phyloP scores from a whole-genome alignment of 2,113 vertebrate genomes.

The Cyphomyrus plagiostoma region DNA sequence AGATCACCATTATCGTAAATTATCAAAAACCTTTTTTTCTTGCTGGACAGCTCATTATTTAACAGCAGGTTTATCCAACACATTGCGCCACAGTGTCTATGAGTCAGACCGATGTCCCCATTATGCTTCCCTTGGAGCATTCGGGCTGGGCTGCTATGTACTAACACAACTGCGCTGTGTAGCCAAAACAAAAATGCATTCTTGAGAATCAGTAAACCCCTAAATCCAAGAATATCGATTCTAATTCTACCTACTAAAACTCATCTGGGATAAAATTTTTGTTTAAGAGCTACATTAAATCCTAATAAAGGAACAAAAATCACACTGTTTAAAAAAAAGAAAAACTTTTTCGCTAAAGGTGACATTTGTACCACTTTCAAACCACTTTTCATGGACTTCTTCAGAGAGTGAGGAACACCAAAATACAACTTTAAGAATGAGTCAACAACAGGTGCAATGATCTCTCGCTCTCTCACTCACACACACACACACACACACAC shows the following conservation, averaged over 20 bases:
- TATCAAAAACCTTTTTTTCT: neutral
- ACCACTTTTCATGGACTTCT: neutral
- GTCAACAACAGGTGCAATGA: constrained; percentile 13
- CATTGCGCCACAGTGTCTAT: neutral
- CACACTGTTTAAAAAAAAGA: neutral
- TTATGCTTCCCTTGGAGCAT: neutral
- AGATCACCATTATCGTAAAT: neutral
- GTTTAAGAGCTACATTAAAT: neutral
- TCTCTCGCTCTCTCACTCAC: too few relatives aligned
- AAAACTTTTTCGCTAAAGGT: neutral
- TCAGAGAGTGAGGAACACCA: neutral
- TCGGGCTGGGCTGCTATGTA: neutral
- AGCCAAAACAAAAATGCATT: neutral
- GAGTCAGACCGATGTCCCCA: neutral
- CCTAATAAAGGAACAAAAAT: neutral
- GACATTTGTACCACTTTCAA: neutral
- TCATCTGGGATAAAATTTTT: neutral
- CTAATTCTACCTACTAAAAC: neutral
- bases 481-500: too few relatives aligned
- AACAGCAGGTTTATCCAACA: constrained; percentile 9
- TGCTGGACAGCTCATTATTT: neutral
- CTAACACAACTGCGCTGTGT: neutral
- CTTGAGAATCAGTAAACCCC: neutral
- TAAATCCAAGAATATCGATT: neutral
- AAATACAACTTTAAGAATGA: neutral